A percentile compares a stretch with the other conserved stretches of the same genome.
phyloP scores from a whole-genome alignment of 1,140 invertebrate genomes.

The Psix sp. region DNA sequence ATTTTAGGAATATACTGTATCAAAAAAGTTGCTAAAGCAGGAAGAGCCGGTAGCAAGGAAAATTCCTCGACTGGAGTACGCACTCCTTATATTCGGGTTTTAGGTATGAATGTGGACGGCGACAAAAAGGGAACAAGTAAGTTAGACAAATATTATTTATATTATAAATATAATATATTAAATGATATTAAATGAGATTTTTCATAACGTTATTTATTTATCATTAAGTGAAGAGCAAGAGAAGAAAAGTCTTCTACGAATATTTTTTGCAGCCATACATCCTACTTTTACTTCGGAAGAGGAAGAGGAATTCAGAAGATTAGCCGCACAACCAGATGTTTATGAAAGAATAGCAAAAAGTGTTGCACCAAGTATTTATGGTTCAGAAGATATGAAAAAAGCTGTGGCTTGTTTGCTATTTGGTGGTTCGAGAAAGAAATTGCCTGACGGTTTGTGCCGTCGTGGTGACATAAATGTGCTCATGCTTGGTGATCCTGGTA shows the following conservation, averaged over 20 bases:
- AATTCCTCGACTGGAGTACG: slow-evolving; percentile 95
- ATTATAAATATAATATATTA: slow-evolving; percentile 12
- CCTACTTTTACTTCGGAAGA: slow-evolving; percentile 86
- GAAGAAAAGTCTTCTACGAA: background rate
- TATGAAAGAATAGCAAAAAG: slow-evolving; percentile 94
- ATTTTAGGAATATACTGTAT: slow-evolving; percentile 98
- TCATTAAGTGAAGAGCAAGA: background rate
- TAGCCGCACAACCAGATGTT: slow-evolving; percentile 90
- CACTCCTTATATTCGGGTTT: slow-evolving; percentile 94
- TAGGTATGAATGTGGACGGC: slow-evolving; percentile 92
- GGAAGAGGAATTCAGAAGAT: slow-evolving; percentile 92
- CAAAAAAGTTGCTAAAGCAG: slow-evolving; percentile 87
- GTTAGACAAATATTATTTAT: slow-evolving; percentile 72
- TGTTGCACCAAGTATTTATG: slow-evolving; percentile 98
- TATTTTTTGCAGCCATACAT: slow-evolving; percentile 62
- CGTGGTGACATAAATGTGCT: slow-evolving; percentile 98
- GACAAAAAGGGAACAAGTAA: slow-evolving; percentile 82
- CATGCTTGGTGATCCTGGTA: slow-evolving; percentile 98
- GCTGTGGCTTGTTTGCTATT: slow-evolving; percentile 97
- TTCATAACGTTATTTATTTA: background rate
- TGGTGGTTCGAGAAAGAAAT: slow-evolving; percentile 90
- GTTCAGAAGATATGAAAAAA: slow-evolving; percentile 96
- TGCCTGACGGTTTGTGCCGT: slow-evolving; percentile 96
- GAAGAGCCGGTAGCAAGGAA: slow-evolving; percentile 83
- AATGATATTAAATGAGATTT: slow-evolving; percentile 2